Base-by-base conservation (phyloP, 2,797 vertebrate genomes). In the Pagetopsis macropterus region DNA sequence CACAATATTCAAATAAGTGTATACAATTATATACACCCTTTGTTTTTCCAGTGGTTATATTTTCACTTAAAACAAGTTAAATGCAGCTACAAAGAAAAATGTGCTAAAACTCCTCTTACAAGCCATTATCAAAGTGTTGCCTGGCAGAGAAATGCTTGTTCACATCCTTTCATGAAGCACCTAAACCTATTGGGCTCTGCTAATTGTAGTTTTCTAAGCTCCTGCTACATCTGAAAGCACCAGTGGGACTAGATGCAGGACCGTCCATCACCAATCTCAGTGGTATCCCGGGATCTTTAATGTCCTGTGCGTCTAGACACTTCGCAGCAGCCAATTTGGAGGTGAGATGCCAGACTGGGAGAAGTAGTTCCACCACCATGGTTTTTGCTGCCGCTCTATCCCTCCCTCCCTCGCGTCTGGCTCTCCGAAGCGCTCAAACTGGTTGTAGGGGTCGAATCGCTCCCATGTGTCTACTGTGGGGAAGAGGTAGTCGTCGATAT, bases 351-450 rank as follows among this genome's bases (percentile, higher is more conserved):
- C 95, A 15, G 96, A 92, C 17, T 96, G 95, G 45, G 95, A 95
- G 88, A 99, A 99, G 87, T 99, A 99, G 15, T 93, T 93, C 98
- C 98, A 99, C 98, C 98, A 99, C 98, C 97, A 99, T 0, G 98
- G 98, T 81, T 97, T 99, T 84, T 96, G 95, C 92, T 94, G 15
- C 57, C 83, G 93, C 87, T 78, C 89, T 76, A 88, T 85, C 33
- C 82, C 93, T 0, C 77, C 83, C 55, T 92, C 91, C 0, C 57
- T 75, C 2, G 60, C 64, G 8, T 87, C 84, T 11, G 79, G 68
- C 50, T 88, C 83, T 0, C 68, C 67, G 75, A 94, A 88, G 58
- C 91, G 94, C 79, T 95, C 93, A 45, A 95, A 96, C 46, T 95
- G 93, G 79, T 96, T 96, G 71, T 94, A 94, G 0, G 95, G 95